A percentile compares a stretch with the other conserved stretches of the same genome.
These are phyloP conservation scores for Apocheima hispidaria DNA, from an alignment of 2,888 invertebrate species.

Conservation along the genomic window DNA sequence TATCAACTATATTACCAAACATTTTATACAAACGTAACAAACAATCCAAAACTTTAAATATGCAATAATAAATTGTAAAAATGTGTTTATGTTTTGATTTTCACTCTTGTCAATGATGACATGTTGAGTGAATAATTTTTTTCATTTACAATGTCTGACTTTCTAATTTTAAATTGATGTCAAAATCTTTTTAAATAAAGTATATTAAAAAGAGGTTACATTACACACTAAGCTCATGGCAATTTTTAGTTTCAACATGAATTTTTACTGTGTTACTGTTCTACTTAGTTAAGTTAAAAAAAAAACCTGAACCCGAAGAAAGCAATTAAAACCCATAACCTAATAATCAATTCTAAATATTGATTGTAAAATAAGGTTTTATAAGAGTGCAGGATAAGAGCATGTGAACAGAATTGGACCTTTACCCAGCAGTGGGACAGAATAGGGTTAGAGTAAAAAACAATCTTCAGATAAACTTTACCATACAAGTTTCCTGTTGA, in stretches of 20 bases:
- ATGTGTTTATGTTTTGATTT: slow-evolving; percentile 72
- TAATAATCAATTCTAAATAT: too few relatives aligned
- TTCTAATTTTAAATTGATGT: slow-evolving; percentile 40
- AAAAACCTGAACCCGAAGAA: too few relatives aligned
- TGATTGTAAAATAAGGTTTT: too few relatives aligned
- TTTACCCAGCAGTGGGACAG: not conserved
- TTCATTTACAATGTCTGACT: slow-evolving; percentile 50
- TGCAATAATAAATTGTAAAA: slow-evolving; percentile 64
- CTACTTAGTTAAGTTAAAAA: too few relatives aligned
- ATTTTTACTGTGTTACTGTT: too few relatives aligned
- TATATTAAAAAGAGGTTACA: slow-evolving; percentile 8
- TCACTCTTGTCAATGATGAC: slow-evolving; percentile 78
- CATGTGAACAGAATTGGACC: not conserved
- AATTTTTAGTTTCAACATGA: not conserved
- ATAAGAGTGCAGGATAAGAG: too few relatives aligned
- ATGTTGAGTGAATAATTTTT: slow-evolving; percentile 73
- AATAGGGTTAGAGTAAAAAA: not conserved
- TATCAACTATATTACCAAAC: slow-evolving; percentile 61
- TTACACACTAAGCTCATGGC: not conserved
- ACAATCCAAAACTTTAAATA: slow-evolving; percentile 65
- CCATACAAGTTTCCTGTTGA: not conserved
- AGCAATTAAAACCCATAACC: too few relatives aligned
- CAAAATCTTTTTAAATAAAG: slow-evolving; percentile 14
- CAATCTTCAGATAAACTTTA: not conserved
- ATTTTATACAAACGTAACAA: slow-evolving; percentile 68